Evolutionary conservation across 2,113 vertebrate genomes (phyloP).

Genomic region (Rhinolophus ferrumequinum): DNA sequence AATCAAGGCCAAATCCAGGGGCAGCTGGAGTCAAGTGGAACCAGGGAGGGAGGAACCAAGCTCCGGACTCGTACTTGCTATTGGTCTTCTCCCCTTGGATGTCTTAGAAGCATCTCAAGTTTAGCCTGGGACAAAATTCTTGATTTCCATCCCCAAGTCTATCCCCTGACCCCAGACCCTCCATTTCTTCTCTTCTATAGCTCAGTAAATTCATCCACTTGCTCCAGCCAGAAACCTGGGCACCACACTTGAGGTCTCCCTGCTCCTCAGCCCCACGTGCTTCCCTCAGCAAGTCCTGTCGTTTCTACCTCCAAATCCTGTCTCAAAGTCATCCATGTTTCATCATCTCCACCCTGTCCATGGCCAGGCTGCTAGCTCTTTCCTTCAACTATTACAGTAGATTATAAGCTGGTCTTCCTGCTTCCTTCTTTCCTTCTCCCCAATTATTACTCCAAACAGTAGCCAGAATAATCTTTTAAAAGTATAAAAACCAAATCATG

Average conservation of each 20-base stretch:
- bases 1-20: background rate
- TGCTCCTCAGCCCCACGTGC: no score
- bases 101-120: background rate
- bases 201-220: background rate
- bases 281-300: background rate
- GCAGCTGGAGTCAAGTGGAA: background rate
- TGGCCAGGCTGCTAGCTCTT: background rate
- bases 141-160: background rate
- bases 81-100: background rate
- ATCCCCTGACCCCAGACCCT: background rate
- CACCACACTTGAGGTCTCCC: background rate
- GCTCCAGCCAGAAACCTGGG: background rate
- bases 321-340: background rate
- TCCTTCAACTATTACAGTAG: background rate
- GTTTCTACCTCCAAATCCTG: background rate
- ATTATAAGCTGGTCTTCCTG: background rate
- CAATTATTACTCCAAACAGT: background rate
- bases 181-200: background rate
- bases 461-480: background rate
- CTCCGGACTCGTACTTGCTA: background rate
- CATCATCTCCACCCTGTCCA: no score
- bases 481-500: background rate
- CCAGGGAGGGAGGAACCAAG: rapidly evolving
- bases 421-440: background rate
- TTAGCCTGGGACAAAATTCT: background rate